Evolutionary conservation across 2,113 vertebrate species (phyloP), one percentile per base, ranked within the genome.

Genomic region (Vanacampus margaritifer): DNA sequence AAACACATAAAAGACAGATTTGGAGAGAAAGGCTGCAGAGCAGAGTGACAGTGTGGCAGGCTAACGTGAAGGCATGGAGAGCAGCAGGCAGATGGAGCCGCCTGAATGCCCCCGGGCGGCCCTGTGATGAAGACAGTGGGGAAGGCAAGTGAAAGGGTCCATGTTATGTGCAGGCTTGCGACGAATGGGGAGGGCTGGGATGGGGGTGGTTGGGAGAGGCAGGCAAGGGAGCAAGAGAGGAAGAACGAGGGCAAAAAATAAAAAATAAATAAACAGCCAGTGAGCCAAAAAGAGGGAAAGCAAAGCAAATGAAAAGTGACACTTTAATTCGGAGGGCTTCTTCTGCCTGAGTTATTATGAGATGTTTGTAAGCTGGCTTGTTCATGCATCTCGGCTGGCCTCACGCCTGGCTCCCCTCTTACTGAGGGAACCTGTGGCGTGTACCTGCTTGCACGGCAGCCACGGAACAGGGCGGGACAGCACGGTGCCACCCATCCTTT

Each of bases 271-370:
- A 77, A 79, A 77, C 79, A 86, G 72, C 80, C 75, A 77, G 65
- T 58, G 80, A 84, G 83, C 81, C 81, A 84, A 87, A 79, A 85
- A 89, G 90, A 92, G 74, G 81, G 89, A 92, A 88, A 87, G 84
- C 72, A 86, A 85, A 83, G 87, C 85, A 90, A 92, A 92, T 92
- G 89, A 92, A 89, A 91, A 90, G 90, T 92, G 92, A 93, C 91
- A 92, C 86, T 92, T 92, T 89, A 91, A 91, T 93, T 91, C 86
- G 75, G 88, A 86, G 79, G 81, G 89, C 80, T 89, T 90, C 89
- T 88, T 89, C 88, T 90, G 88, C 82, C 85, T 87, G 86, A 91
- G 86, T 90, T 91, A 90, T 91, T 89, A 90, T 91, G 87, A 89
- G 89, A 91, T 89, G 89, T 91, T 91, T 91, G 90, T 92, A 91